A percentile compares a stretch with the other conserved stretches of the same genome.
Conservation (phyloP, 92 coral and sea anemone species). For the Palythoa grandiflora region DNA sequence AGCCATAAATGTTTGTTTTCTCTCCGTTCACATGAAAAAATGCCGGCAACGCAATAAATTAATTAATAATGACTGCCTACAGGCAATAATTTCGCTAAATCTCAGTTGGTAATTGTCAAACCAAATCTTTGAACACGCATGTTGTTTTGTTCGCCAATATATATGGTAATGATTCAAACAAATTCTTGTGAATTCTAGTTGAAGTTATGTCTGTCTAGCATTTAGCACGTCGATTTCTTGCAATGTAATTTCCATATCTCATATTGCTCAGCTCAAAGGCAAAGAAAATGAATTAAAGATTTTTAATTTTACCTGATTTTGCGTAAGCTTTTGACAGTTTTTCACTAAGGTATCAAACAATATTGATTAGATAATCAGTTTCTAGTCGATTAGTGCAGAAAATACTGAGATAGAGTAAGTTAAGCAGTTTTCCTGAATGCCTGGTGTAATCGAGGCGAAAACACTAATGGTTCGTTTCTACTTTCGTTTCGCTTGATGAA, state of each 20-base stretch:
- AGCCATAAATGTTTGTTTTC: background rate
- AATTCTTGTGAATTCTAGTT: background rate
- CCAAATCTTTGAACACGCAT: slow-evolving; percentile 16
- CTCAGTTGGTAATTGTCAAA: slow-evolving; percentile 28
- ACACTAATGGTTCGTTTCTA: background rate
- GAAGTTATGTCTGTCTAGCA: background rate
- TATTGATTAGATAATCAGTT: background rate
- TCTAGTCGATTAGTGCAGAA: background rate
- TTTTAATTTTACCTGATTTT: background rate
- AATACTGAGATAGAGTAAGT: background rate
- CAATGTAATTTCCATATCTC: background rate
- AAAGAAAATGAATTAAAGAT: background rate
- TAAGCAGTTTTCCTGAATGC: background rate
- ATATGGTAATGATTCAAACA: background rate
- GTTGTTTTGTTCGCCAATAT: background rate
- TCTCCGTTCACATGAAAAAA: slow-evolving; percentile 8
- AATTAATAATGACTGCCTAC: slow-evolving; percentile 25
- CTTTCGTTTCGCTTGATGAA: background rate
- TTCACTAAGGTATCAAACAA: background rate
- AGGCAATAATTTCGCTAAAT: slow-evolving; percentile 23
- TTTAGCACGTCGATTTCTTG: background rate
- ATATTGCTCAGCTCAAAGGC: background rate
- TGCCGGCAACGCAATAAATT: slow-evolving; percentile 30
- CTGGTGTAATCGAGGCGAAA: background rate
- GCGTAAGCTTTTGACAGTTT: background rate